Percentiles rank a stretch among this genome's conserved stretches.
phyloP scores from a whole-genome alignment of 2,113 vertebrate species.

The Rostratula benghalensis region DNA sequence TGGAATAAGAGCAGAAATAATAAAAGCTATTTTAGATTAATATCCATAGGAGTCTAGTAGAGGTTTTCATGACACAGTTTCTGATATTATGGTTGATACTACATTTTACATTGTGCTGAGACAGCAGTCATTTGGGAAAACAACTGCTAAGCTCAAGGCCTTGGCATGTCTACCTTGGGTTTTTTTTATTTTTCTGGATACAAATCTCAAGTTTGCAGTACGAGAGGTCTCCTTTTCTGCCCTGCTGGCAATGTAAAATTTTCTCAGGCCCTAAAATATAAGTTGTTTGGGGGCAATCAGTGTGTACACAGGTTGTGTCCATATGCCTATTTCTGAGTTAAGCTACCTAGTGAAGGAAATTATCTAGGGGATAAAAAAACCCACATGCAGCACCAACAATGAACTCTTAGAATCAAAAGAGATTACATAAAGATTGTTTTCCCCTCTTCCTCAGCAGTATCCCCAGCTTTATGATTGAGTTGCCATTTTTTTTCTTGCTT shows the following conservation, averaged over 20 bases:
- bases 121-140: neutral
- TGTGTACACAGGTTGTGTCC: neutral
- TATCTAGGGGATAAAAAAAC: neutral
- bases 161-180: neutral
- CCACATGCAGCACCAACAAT: too few species aligned
- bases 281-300: fast-evolving
- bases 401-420: neutral
- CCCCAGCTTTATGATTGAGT: neutral
- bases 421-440: neutral
- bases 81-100: neutral
- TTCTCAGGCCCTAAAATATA: neutral
- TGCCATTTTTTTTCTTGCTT: neutral
- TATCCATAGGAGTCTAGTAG: neutral
- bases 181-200: neutral
- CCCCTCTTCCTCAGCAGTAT: neutral
- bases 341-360: neutral
- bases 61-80: neutral
- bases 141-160: neutral
- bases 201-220: neutral
- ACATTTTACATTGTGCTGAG: neutral
- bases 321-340: neutral
- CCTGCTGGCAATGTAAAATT: neutral
- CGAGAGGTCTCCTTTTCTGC: neutral
- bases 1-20: neutral
- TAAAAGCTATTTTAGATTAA: neutral